These are phyloP conservation scores for Drosophila bocqueti DNA, from an alignment of 1,140 invertebrate species.

Conservation along the genomic window DNA sequence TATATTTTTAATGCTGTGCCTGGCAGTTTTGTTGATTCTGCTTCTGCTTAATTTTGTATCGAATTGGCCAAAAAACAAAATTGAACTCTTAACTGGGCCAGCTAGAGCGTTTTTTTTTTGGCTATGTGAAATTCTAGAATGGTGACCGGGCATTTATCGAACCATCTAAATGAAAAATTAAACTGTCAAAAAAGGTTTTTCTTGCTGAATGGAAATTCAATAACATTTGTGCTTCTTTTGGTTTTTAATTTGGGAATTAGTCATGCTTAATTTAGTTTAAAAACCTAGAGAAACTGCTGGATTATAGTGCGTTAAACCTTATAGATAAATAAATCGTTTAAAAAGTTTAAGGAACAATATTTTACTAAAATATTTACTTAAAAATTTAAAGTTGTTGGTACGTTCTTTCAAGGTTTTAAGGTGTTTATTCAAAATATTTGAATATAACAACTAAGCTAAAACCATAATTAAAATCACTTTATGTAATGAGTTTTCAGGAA, in stretches of 20 bases:
- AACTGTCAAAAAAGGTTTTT: slow-evolving; percentile 9
- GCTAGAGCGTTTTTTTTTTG: background rate
- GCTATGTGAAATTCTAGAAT: slow-evolving; percentile 58
- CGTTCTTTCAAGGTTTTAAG: no score
- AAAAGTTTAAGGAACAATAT: no score
- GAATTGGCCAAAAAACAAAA: slow-evolving; percentile 58
- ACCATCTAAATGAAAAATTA: background rate
- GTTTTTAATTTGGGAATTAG: background rate
- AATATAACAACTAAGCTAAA: background rate
- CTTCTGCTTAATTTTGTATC: slow-evolving; percentile 42
- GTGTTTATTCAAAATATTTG: background rate
- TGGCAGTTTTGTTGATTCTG: slow-evolving; percentile 54
- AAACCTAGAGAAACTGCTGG: background rate
- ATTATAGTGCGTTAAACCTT: background rate
- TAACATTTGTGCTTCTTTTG: slow-evolving; percentile 13
- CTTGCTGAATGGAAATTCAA: slow-evolving; percentile 36
- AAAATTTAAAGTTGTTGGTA: no score
- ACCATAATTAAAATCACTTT: background rate
- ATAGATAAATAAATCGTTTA: no score
- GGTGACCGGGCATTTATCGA: background rate
- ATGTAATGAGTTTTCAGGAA: background rate
- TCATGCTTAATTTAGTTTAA: background rate
- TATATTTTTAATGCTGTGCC: slow-evolving; percentile 51
- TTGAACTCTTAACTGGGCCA: slow-evolving; percentile 65
- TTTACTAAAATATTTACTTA: no score